Evolutionary conservation across 2,888 invertebrate species (phyloP), one percentile per base, ranked within the genome.

Genomic region (Palloptera scutellata): DNA sequence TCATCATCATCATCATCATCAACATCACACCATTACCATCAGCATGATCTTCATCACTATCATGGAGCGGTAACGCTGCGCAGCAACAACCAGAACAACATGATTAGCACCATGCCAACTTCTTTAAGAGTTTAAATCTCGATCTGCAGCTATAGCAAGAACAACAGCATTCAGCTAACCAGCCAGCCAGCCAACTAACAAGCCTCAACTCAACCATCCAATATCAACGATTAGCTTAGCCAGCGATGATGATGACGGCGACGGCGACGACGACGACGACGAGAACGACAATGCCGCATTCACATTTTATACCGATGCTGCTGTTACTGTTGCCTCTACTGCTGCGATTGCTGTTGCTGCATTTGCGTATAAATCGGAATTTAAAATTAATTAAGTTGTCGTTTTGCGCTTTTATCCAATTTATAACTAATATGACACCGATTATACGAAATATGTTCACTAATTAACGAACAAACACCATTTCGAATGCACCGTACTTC

Each of bases 381-480:
- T 80, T 80, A 80, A 80, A 83, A 83, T 83, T 83, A 83, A 83
- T 83, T 82, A 83, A 83, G 80, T 82, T 83, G 83, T 83, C 83
- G 82, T 83, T 83, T 80, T 82, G 78, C 78, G 79, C 82, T 80
- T 80, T 82, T 82, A 82, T 81, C 81, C 81, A 81, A 82, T 83
- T 83, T 83, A 83, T 83, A 82, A 82, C 83, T 83, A 83, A 83
- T 83, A 83, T 81, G 83, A 83, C 83, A 83, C 81, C 82, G 83
- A 83, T 83, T 83, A 83, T 83, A 81, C 82, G 83, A 83, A 82
- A 83, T 83, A 83, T 83, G 83, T 83, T 83, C 82, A 79, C 83
- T 83, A 83, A 83, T 83, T 83, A 83, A 83, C 83, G 82, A 79
- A 79, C 81, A 81, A 81, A 82, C 82, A 81, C 81, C 79, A 74